Evolutionary conservation across 2,888 invertebrate genomes (phyloP).

Genomic region (Cremastinae sp.): DNA sequence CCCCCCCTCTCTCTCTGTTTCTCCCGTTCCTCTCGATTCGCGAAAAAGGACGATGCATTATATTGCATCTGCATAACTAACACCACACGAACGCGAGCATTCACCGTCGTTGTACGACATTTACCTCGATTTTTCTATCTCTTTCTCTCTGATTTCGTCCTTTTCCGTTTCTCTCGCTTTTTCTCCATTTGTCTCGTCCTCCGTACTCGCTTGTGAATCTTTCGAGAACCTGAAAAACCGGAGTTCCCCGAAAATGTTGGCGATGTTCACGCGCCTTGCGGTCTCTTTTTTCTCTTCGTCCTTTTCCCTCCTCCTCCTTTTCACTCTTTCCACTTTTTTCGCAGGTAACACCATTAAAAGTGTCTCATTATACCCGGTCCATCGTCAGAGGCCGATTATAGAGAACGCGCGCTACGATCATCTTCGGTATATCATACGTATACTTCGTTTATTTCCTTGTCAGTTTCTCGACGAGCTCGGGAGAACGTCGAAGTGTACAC

Average conservation of each 20-base stretch:
- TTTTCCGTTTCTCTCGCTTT: neutral
- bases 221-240: constrained; percentile 67
- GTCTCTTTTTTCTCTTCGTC: constrained; percentile 15
- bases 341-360: constrained; percentile 34
- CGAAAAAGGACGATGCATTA: constrained; percentile 61
- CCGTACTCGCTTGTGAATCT: constrained; percentile 23
- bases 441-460: constrained; percentile 42
- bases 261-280: constrained; percentile 55
- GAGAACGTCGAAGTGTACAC: constrained; percentile 8
- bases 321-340: too few species aligned
- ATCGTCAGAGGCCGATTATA: constrained; percentile 49
- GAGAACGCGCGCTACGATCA: neutral
- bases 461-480: constrained; percentile 3
- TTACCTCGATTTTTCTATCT: constrained; percentile 23
- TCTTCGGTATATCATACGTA: constrained; percentile 37
- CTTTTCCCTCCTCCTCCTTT: constrained; percentile 16
- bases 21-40: constrained; percentile 7
- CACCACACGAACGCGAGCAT: constrained; percentile 56
- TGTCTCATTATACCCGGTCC: constrained; percentile 48
- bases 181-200: neutral
- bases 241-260: constrained; percentile 62
- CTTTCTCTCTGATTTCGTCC: neutral
- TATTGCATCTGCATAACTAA: constrained; percentile 60
- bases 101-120: constrained; percentile 47
- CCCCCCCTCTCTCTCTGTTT: too few species aligned